These are phyloP conservation scores for Oscheius sp. DNA, from an alignment of 2,888 invertebrate genomes.

Conservation along the genomic window DNA sequence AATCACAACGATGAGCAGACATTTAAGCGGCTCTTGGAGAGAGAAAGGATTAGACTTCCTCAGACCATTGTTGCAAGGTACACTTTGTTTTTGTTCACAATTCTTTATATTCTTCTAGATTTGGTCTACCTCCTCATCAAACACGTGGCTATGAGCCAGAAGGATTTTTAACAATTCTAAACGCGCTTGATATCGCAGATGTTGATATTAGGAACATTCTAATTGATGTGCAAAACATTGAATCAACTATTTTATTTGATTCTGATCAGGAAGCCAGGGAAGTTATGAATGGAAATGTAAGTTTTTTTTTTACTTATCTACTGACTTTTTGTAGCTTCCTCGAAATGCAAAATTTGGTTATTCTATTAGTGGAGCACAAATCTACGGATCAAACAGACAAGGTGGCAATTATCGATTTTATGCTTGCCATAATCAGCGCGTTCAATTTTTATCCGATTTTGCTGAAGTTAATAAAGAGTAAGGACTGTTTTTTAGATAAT, in stretches of 20 bases:
- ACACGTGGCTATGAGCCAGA: background rate
- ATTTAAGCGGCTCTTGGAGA: conserved; percentile 31
- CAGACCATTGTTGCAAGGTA: conserved; percentile 39
- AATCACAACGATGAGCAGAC: conserved; percentile 31
- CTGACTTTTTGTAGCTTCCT: conserved; percentile 13
- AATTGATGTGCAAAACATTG: conserved; percentile 55
- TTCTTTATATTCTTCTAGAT: conserved; percentile 17
- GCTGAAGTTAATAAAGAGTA: background rate
- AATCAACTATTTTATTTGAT: conserved; percentile 56
- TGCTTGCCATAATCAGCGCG: background rate
- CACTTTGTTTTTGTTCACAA: too few species aligned
- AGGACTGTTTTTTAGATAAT: background rate
- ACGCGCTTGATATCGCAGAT: background rate
- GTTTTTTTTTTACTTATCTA: conserved; percentile 8
- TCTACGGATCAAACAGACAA: background rate
- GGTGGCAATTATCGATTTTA: conserved; percentile 8
- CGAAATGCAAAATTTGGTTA: background rate
- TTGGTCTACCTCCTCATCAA: background rate
- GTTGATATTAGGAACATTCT: conserved; percentile 45
- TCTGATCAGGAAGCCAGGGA: conserved; percentile 58
- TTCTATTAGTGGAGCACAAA: conserved; percentile 1
- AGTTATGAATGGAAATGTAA: conserved; percentile 56
- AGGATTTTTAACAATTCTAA: conserved; percentile 7
- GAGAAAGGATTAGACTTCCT: conserved; percentile 31
- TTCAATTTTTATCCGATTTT: background rate